Evolutionary conservation across 1,140 invertebrate species (phyloP).

Genomic region (Diorhabda carinulata): DNA sequence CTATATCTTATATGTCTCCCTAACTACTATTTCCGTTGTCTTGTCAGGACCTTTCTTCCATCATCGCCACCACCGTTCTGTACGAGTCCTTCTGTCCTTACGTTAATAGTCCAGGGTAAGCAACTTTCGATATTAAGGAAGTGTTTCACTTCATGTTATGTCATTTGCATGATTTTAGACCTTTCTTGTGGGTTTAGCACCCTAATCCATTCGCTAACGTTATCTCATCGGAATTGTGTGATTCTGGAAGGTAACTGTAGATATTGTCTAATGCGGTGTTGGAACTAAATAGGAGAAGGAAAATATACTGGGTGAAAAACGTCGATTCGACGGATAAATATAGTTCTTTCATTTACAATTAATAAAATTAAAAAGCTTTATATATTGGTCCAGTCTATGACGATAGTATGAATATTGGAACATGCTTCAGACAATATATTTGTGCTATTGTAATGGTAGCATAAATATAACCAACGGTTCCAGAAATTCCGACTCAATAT

Average conservation of each 20-base stretch:
- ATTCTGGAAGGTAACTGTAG: neutral
- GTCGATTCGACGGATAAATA: too few species aligned
- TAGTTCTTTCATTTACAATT: too few species aligned
- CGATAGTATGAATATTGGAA: too few species aligned
- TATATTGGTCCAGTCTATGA: too few species aligned
- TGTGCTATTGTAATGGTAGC: too few species aligned
- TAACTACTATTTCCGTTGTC: conserved; percentile 27
- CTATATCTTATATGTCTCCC: conserved; percentile 20
- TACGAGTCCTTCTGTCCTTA: conserved; percentile 18
- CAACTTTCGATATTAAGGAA: conserved; percentile 32
- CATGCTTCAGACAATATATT: too few species aligned
- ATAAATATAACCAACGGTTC: too few species aligned
- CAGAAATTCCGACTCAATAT: too few species aligned
- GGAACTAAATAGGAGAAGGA: too few species aligned
- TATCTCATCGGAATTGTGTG: neutral
- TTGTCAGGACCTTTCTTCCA: conserved; percentile 12
- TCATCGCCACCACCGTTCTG: conserved; percentile 24
- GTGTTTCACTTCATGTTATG: conserved; percentile 34
- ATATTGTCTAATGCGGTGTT: neutral
- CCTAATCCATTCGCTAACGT: neutral
- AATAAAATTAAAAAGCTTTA: too few species aligned
- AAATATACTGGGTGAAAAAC: too few species aligned
- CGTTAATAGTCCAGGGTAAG: conserved; percentile 11
- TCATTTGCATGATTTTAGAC: conserved; percentile 30
- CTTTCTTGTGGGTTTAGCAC: neutral